phyloP scores from a whole-genome alignment of 2,113 vertebrate species.

The Trematocara unimaculatum region DNA sequence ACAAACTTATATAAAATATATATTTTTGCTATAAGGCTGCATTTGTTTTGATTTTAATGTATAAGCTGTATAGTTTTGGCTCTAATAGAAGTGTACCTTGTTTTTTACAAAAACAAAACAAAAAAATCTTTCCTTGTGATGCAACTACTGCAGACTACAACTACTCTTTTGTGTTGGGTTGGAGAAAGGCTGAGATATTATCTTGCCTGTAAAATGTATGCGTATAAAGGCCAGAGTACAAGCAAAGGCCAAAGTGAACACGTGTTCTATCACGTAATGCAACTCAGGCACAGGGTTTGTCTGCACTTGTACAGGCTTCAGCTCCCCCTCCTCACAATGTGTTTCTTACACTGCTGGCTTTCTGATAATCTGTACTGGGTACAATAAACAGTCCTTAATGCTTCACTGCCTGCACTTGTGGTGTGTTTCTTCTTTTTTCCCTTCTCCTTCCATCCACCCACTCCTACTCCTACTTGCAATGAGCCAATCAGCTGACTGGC shows the following conservation, averaged over 20 bases:
- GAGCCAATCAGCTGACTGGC: conserved; percentile 43
- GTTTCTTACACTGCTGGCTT: conserved; percentile 87
- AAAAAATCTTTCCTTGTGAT: conserved; percentile 13
- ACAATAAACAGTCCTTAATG: conserved; percentile 88
- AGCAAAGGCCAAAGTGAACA: background rate
- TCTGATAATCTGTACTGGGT: conserved; percentile 94
- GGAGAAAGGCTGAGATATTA: background rate
- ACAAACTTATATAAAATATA: conserved; percentile 71
- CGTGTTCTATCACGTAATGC: background rate
- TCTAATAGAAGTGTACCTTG: conserved; percentile 53
- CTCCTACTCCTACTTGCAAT: background rate
- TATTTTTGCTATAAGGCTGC: conserved; percentile 81
- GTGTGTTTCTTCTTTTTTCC: conserved; percentile 28
- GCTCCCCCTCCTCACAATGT: conserved; percentile 58
- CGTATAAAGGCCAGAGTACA: background rate
- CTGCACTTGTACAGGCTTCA: conserved; percentile 68
- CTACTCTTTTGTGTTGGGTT: background rate
- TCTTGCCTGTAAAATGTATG: background rate
- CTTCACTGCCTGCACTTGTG: conserved; percentile 52
- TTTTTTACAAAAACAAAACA: background rate
- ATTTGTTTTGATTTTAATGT: conserved; percentile 69
- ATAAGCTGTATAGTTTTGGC: conserved; percentile 70
- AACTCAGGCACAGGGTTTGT: conserved; percentile 4
- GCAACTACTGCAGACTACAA: background rate
- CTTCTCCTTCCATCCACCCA: background rate